Conservation (phyloP, 2,888 invertebrate species). For the Podotricha telesiphe region DNA sequence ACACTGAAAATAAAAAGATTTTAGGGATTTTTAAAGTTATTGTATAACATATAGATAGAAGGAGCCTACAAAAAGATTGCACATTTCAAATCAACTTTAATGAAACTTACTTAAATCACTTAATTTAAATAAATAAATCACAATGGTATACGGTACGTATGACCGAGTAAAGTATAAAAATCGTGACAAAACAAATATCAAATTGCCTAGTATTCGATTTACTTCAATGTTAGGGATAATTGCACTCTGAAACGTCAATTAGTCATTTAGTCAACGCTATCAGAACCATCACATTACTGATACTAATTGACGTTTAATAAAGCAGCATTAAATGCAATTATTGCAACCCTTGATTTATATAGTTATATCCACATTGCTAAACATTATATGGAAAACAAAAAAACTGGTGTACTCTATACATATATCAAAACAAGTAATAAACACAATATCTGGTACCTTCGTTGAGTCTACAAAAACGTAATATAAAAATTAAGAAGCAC, state of each 20-base stretch:
- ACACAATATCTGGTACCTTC: too few species aligned
- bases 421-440: too few species aligned
- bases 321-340: neutral
- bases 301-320: neutral
- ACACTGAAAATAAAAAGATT: neutral
- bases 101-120: slow-evolving; percentile 13
- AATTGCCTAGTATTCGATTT: neutral
- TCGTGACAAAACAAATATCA: neutral
- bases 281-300: too few species aligned
- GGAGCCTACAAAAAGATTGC: slow-evolving; percentile 1
- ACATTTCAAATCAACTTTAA: slow-evolving; percentile 1
- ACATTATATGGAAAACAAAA: neutral
- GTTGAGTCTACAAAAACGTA: too few species aligned
- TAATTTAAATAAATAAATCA: slow-evolving; percentile 23
- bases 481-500: too few species aligned
- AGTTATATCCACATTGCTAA: neutral
- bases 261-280: neutral
- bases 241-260: neutral
- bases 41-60: neutral
- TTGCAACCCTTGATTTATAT: neutral
- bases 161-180: too few species aligned
- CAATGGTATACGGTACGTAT: slow-evolving; percentile 3
- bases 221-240: neutral
- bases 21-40: neutral
- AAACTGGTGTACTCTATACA: too few species aligned